phyloP scores from a whole-genome alignment of 2,113 vertebrate species.

The Mesembrinibis cayennensis region DNA sequence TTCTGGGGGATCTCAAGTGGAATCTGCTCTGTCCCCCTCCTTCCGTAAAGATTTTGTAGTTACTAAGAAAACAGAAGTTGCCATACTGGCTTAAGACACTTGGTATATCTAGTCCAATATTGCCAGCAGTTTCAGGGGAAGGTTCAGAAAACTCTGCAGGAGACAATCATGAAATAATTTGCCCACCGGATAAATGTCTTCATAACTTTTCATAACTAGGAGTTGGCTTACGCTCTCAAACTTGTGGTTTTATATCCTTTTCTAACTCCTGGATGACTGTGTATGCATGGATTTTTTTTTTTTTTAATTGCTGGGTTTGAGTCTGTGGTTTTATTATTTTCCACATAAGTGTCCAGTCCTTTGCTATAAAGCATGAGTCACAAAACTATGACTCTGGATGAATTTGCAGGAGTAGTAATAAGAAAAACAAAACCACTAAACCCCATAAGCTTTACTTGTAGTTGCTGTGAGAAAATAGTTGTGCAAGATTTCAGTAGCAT shows the following conservation, averaged over 20 bases:
- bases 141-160: not conserved
- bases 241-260: conserved; percentile 7
- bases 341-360: not conserved
- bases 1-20: not conserved
- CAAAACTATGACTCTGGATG: not conserved
- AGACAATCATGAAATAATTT: not conserved
- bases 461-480: not conserved
- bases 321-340: conserved; percentile 33
- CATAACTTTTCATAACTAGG: not conserved
- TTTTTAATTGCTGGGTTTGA: not conserved
- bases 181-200: not conserved
- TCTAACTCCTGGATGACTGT: not conserved
- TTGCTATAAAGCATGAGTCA: conserved; percentile 36
- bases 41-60: not conserved
- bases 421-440: conserved; percentile 24
- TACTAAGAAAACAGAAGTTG: not conserved
- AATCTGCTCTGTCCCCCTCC: not conserved
- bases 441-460: not conserved
- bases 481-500: not conserved
- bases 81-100: not conserved
- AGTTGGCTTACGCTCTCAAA: not conserved
- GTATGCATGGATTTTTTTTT: not conserved
- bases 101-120: not conserved
- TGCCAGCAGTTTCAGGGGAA: not conserved
- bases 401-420: conserved; percentile 7